Base-by-base conservation (phyloP, 2,888 invertebrate species). In the Caenorhabditis uteleia region DNA sequence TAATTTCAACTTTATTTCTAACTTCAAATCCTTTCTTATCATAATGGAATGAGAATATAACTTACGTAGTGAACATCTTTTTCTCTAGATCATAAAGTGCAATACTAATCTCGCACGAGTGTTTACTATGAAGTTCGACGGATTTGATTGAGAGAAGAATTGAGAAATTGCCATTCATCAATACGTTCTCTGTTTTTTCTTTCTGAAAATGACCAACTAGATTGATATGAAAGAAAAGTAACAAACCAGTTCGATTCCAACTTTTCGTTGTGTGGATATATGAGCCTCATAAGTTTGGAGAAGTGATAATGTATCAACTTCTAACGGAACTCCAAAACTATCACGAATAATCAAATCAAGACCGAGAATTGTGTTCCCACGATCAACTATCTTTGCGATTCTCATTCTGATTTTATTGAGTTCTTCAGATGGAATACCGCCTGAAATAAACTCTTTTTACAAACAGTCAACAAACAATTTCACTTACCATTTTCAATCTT, bases 271-370 rank as follows among this genome's bases (percentile, higher is more conserved):
- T 5, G 70, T 57, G 12, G 50, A 50, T 3, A 66, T 50, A 51
- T 76, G 77, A 16, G 57, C 64, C 40, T 70, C 66, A 43, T 72
- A 77, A 31, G 57, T 67, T 44, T 72, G 50, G 0, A 76, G 54
- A 14, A 77, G 46, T 0, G 74, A 69, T 2, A 77, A 40, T 18
- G 62, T 21, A 16, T 74, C 70, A 12, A 58, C 54, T 5, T 64
- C 62, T 7, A 53, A 36, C 8, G 70, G 70, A 12, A 54, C 54
- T 25, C 74, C 74, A 8, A 57, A 60, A 23, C 62, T 59, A 14
- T 68, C 58, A n/a, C 74, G 57, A 16, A 74, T 69, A 7, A 64
- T 43, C 8, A 74, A 67, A 31, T 68, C 65, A 18, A 70, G 47
- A 26, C 61, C 60, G 29, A 68, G 57, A 7, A 70, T 42, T 23